phyloP scores from a whole-genome alignment of 2,888 invertebrate genomes.

The Sphaeridia pumilis region DNA sequence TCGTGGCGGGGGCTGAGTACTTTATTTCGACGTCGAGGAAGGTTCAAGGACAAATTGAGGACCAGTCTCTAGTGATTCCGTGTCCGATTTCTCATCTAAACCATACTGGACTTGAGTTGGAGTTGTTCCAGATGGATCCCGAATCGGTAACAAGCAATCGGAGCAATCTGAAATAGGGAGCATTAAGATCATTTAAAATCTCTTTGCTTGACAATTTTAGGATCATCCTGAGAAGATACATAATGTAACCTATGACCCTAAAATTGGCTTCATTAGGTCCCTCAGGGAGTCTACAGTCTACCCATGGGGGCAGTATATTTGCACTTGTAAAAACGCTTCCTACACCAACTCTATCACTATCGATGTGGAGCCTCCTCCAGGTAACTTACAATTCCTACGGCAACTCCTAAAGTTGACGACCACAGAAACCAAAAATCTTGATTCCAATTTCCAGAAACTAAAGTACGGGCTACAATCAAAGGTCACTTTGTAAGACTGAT shows the following conservation, averaged over 20 bases:
- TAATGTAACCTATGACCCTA: neutral
- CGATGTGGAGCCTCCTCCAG: neutral
- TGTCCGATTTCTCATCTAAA: neutral
- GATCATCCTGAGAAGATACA: neutral
- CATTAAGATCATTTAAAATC: neutral
- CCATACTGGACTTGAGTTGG: too few relatives aligned
- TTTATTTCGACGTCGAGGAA: too few relatives aligned
- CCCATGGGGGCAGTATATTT: neutral
- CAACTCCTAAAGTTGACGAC: too few relatives aligned
- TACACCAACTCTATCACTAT: neutral
- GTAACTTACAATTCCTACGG: too few relatives aligned
- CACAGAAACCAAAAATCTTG: too few relatives aligned
- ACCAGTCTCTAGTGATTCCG: neutral
- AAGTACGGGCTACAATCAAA: neutral
- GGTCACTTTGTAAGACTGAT: neutral
- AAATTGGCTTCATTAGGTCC: neutral
- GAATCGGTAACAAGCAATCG: neutral
- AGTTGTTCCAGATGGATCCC: neutral
- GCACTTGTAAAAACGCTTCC: neutral
- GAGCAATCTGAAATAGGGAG: neutral
- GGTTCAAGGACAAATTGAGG: too few relatives aligned
- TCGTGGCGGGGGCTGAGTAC: too few relatives aligned
- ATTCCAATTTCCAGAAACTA: neutral
- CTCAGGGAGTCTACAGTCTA: neutral
- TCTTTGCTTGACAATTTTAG: too few relatives aligned